Conservation (phyloP, 2,797 vertebrate species). For the Amazona ochrocephala region DNA sequence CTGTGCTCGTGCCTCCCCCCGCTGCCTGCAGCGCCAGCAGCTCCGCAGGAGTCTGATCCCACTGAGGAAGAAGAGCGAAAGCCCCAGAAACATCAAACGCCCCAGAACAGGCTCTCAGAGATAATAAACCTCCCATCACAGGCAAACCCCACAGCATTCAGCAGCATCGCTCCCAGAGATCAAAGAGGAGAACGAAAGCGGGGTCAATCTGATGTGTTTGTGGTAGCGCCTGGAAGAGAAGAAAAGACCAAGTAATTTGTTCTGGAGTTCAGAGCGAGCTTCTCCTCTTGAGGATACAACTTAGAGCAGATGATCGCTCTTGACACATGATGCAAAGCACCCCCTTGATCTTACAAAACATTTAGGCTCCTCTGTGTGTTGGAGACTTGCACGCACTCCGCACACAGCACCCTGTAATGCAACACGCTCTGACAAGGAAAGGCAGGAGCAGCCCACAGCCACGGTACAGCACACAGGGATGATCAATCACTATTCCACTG, state of each 20-base stretch:
- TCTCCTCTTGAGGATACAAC: background rate
- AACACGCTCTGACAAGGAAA: fast-evolving
- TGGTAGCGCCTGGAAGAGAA: background rate
- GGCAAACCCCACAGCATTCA: background rate
- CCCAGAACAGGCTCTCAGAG: background rate
- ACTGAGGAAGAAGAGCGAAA: background rate
- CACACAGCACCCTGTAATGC: background rate
- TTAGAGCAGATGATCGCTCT: fast-evolving
- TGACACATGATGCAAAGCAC: background rate
- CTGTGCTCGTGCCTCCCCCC: background rate
- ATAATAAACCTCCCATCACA: slow-evolving; percentile 10
- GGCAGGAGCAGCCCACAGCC: background rate
- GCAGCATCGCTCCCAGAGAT: background rate
- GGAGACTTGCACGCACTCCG: background rate
- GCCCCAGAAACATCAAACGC: background rate
- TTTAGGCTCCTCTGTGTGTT: background rate
- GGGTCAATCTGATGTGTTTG: background rate
- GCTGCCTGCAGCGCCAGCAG: fast-evolving
- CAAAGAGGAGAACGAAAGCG: background rate
- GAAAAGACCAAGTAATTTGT: slow-evolving; percentile 7
- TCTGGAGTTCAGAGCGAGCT: background rate
- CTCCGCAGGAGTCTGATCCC: background rate
- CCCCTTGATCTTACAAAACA: background rate
- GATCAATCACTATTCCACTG: background rate
- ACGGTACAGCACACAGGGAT: fast-evolving